Evolutionary conservation across 2,888 invertebrate species (phyloP), one percentile per base, ranked within the genome.

Genomic region (Prosopocoilus inquinatus): DNA sequence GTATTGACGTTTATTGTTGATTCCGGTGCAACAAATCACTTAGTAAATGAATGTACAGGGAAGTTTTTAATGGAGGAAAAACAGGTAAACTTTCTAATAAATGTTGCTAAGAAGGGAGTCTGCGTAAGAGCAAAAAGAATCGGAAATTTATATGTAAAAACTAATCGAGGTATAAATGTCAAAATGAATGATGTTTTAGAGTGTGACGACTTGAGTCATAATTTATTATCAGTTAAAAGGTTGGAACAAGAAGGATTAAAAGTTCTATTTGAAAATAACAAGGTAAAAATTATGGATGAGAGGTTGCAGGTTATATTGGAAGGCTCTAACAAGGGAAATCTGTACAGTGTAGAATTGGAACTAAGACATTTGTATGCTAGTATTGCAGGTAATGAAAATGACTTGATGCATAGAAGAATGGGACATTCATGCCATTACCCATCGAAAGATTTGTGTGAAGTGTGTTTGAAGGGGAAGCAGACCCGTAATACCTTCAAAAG

Each of bases 1-100:
- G 4, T 20, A 20, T 20, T 55, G 41, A 54, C 50, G 49, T 57
- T 60, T 53, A 41, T 58, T 9, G 39, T 60, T 8, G 56, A 61
- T 43, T 50, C 43, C 43, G 58, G 54, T 13, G 39, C 47, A 9
- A 57, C 57, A 54, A 57, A 59, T 44, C 60, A 58, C 41, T 35
- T 60, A 39, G 32, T 58, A 38, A 54, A 39, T 28, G 34, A 20
- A 20, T 20, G 20, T 20, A 20, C 20, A 20, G 20, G 20, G 5
- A 20, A 20, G 20, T 20, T 20, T n/a, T 46, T 32, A 41, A 41
- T 41, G 41, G 12, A 41, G 12, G 41, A 11, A 16, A 41, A 41
- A 16, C 9, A 41, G 3, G 41, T 11, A 41, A 11, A 41, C 16
- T 41, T 13, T 2, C 3, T 41, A 41, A 41, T 41, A 41, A 41